phyloP scores from a whole-genome alignment of 2,888 invertebrate genomes.

The Ennomos quercinarius region DNA sequence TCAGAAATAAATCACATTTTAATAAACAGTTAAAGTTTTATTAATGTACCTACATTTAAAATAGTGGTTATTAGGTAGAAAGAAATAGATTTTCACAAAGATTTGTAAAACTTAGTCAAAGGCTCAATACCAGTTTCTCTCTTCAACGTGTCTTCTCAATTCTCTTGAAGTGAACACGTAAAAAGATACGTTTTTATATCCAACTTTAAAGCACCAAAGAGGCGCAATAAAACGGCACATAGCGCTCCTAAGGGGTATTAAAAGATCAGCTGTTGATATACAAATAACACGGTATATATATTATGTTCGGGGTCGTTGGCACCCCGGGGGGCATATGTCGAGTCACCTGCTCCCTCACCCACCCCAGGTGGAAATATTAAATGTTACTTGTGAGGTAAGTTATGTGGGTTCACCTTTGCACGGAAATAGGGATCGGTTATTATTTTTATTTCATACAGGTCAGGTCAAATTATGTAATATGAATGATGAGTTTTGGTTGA shows the following conservation, averaged over 20 bases:
- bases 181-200: constrained; percentile 26
- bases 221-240: constrained; percentile 38
- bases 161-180: background rate
- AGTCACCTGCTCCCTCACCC: constrained; percentile 76
- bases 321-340: constrained; percentile 78
- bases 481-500: too few relatives aligned
- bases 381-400: constrained; percentile 69
- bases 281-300: constrained; percentile 36
- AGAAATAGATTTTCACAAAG: too few relatives aligned
- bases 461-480: constrained; percentile 9
- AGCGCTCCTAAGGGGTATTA: constrained; percentile 45
- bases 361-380: constrained; percentile 76
- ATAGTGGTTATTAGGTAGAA: too few relatives aligned
- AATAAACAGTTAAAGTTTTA: background rate
- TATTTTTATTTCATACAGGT: constrained; percentile 37
- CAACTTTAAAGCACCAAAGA: constrained; percentile 36
- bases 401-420: constrained; percentile 56
- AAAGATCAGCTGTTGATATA: constrained; percentile 57
- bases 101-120: too few relatives aligned
- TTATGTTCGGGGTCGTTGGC: constrained; percentile 70
- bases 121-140: too few relatives aligned
- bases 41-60: too few relatives aligned
- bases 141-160: background rate
- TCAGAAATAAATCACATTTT: too few relatives aligned
- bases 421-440: constrained; percentile 35